Conservation (phyloP, 2,797 vertebrate species). For the Mionectes olivaceus region DNA sequence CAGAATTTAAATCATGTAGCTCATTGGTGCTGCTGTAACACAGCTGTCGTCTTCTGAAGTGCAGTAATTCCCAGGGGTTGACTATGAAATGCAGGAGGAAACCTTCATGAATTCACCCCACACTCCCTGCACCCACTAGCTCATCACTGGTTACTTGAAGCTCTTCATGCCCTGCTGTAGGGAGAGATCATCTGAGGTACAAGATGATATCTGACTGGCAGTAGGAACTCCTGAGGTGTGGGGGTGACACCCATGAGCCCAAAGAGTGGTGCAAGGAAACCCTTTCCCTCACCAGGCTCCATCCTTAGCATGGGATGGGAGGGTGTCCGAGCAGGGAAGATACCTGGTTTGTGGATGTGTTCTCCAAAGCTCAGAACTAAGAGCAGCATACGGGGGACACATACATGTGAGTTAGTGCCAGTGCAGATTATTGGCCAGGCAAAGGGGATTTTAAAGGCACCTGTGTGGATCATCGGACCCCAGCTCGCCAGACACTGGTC, state of each 20-base stretch:
- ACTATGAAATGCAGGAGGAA: not conserved
- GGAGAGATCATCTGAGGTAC: not conserved
- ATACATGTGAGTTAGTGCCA: not conserved
- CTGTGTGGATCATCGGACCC: not conserved
- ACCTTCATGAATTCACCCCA: not conserved
- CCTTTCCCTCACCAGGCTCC: not conserved
- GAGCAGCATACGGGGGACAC: not conserved
- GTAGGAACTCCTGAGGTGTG: not conserved
- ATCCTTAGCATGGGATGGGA: not conserved
- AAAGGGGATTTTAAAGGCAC: not conserved
- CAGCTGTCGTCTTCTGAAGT: not conserved
- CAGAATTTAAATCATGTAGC: not conserved
- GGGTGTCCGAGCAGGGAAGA: not conserved
- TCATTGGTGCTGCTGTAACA: not conserved
- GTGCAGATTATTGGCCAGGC: not conserved
- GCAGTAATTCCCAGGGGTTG: not conserved
- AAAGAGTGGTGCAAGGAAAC: not conserved
- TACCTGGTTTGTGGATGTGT: not conserved
- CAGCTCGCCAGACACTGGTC: accelerated
- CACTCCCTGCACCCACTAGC: not conserved
- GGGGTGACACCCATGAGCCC: accelerated
- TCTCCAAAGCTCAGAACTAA: not conserved
- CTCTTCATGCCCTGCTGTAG: not conserved
- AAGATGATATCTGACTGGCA: not conserved
- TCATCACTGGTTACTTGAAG: not conserved